Percentiles rank a stretch among this genome's conserved stretches.
Evolutionary conservation across 2,797 vertebrate species (phyloP).

Genomic region (Enteromius treurensis): DNA sequence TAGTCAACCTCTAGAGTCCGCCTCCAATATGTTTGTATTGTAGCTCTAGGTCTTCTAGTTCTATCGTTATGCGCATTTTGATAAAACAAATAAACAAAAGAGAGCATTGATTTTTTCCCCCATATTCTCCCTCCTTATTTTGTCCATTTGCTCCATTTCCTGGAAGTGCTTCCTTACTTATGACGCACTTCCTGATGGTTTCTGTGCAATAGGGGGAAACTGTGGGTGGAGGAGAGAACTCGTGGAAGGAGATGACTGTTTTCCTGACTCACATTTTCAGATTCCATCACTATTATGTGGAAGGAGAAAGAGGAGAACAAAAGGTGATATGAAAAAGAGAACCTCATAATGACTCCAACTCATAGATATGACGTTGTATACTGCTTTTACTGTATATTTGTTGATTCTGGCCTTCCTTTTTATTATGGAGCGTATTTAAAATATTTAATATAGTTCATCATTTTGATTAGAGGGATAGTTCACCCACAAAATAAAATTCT

Average conservation of each 20-base stretch:
- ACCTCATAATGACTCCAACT: not conserved
- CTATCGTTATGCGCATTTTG: not conserved
- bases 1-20: not conserved
- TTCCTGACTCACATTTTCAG: constrained; percentile 53
- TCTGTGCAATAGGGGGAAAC: constrained; percentile 68
- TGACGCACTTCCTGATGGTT: constrained; percentile 76
- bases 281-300: constrained; percentile 48
- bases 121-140: constrained; percentile 36
- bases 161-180: constrained; percentile 70
- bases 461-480: not conserved
- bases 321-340: constrained; percentile 21
- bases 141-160: constrained; percentile 56
- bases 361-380: not conserved
- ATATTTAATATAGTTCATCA: not conserved
- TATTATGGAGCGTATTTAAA: not conserved
- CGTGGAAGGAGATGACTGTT: constrained; percentile 47
- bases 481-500: no score
- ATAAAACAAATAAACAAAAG: constrained; percentile 2
- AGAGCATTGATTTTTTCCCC: constrained; percentile 31
- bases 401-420: not conserved
- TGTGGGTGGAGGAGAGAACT: constrained; percentile 32
- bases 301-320: constrained; percentile 43
- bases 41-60: not conserved
- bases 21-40: not conserved
- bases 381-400: not conserved